Base-by-base conservation (phyloP, 2,888 invertebrate genomes). In the Bellardia bayeri region DNA sequence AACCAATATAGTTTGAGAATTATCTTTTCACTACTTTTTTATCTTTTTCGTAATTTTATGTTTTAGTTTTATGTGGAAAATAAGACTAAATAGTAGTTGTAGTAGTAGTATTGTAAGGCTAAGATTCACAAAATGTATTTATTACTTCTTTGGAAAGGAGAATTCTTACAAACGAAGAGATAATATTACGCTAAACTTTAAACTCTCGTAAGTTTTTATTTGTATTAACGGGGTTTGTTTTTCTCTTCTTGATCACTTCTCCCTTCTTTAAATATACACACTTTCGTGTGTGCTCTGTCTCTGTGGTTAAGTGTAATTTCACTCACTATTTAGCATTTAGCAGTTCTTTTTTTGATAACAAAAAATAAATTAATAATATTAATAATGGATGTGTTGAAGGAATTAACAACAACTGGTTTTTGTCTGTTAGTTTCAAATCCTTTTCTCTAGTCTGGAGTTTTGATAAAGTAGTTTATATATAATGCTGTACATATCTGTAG, bases 381-480 rank as follows among this genome's bases (percentile, higher is more conserved):
- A 63, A 69, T 75, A 61, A 69, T 61, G 51, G 13, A n/a, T 76
- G 79, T 58, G 51, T 80, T 85, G 51, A 66, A 80, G 74, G 63
- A 72, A 79, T 82, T 51, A 49, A 51, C 69, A 71, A 76, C 16
- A 58, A 54, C 37, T 71, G 11, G 5, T 82, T 72, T 63, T 40
- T 81, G 9, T 61, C 69, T 54, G 72, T 74, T 76, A 72, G 72
- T 82, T 86, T 89, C 88, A 89, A 88, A 89, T 90, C 87, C 89
- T 86, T 82, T 89, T 88, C 40, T 89, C 89, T 83, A 88, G 86
- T 89, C 89, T 89, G 81, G 87, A 89, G 82, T 89, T 89, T 82
- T 89, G 89, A 86, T 89, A 89, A 61, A 89, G 87, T 84, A 90
- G 82, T 82, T 90, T 90, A 86, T 88, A 89, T 69, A 80, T 90